Base-by-base conservation (phyloP, 2,797 vertebrate genomes). In the Rhabdophis nuchalis region DNA sequence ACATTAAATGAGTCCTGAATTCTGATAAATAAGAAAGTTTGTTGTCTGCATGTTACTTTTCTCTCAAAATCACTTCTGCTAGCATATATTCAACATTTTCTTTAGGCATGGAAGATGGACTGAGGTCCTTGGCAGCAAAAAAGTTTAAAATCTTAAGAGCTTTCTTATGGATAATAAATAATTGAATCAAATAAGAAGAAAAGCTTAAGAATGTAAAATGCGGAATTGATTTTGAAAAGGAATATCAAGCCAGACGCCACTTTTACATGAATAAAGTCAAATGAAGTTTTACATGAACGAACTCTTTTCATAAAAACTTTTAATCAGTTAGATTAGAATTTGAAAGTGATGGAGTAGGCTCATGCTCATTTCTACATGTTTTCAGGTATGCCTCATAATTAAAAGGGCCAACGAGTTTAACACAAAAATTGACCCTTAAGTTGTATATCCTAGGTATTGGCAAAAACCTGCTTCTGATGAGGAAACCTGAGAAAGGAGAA, bases 71-170 rank as follows among this genome's bases (percentile, higher is more conserved):
- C 53, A 64, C 25, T 58, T 36, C 52, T 68, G 0, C 0, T 41
- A 36, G 60, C 1, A n/a, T 60, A 2, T 0, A 89, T 25, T 87
- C 16, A 20, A 25, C 10, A 72, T 89, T 2, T 4, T 4, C 3
- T 0, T 32, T 0, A 18, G 90, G 0, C 0, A 0, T 0, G 46
- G 18, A 20, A 91, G 12, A 86, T 52, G 52, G 89, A 57, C 0
- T 14, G 77, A 23, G 16, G 46, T 8, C 2, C 11, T 29, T 1
- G 12, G 23, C 0, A 77, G 0, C 20, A 85, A 53, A 0, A 0
- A 14, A 68, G 29, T 41, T 16, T 92, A 85, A 46, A 91, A 72
- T n/a, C 1, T 0, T 5, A 29, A 8, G 14, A 54, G 56, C 1
- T 0, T 0, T 0, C 25, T 8, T 86, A 92, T 0, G 1, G 5